Evolutionary conservation across 2,888 invertebrate genomes (phyloP), one percentile per base, ranked within the genome.

Genomic region (Hemistola chrysoprasaria): DNA sequence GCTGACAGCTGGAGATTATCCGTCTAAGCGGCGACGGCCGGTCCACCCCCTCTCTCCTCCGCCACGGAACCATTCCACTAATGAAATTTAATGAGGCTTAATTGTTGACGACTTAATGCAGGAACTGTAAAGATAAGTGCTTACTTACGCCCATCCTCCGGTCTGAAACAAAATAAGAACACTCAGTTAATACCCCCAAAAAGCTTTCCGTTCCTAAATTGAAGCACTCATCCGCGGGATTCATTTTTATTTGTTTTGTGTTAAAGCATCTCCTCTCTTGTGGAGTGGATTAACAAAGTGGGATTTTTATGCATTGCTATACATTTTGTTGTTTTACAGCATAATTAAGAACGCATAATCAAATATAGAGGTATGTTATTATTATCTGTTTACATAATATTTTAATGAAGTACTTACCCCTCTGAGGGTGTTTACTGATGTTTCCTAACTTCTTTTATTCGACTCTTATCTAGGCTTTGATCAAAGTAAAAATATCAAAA

Each of bases 1-100:
- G 64, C 82, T 86, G 87, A 87, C 87, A 88, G 87, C 78, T 84
- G 84, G 80, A 87, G 87, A 88, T 87, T 87, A 87, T 87, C 87
- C 87, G 78, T 82, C 84, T 84, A 84, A 84, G 79, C 81, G 79
- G 69, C 78, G 79, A 68, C 70, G 72, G 76, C 64, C 70, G 66
- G 68, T 65, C 60, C 56, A 51, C 56, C 59, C 57, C 59, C 67
- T 62, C 72, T 63, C 65, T 62, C 35, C 30, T 40, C 65, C 74
- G 65, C 71, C 65, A 63, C 73, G 77, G 77, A 75, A 78, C 80
- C 76, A 69, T 65, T 71, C 72, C 71, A 70, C 68, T 86, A 84
- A 87, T 86, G 83, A 85, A 86, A 86, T 84, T 83, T 84, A 87
- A 87, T 87, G 87, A 86, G 84, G 69, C 83, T 85, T 85, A 85